phyloP scores from a whole-genome alignment of 1,140 invertebrate genomes.

The Lineus longissimus region DNA sequence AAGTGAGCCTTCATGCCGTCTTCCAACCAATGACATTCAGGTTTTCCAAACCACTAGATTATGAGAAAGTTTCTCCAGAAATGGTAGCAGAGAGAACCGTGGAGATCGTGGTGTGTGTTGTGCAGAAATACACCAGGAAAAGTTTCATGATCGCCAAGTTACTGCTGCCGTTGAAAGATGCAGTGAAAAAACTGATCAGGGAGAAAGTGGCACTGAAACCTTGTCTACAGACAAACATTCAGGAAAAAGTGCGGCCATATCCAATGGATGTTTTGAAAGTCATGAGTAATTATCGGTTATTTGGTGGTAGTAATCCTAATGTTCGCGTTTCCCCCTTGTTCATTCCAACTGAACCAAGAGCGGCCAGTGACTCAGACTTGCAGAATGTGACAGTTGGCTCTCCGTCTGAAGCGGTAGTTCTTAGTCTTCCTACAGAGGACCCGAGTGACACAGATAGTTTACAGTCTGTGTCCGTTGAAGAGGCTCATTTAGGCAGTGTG shows the following conservation, averaged over 20 bases:
- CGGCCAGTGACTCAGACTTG: too few relatives aligned
- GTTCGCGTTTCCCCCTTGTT: too few relatives aligned
- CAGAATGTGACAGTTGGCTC: too few relatives aligned
- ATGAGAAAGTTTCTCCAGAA: slow-evolving; percentile 29
- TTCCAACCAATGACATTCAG: slow-evolving; percentile 45
- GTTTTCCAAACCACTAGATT: slow-evolving; percentile 40
- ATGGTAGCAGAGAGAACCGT: slow-evolving; percentile 32
- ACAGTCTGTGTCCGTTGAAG: too few relatives aligned
- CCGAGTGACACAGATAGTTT: too few relatives aligned
- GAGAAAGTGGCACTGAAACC: slow-evolving; percentile 42
- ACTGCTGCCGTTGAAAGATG: slow-evolving; percentile 35
- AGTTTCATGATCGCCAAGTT: slow-evolving; percentile 41
- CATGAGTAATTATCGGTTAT: too few relatives aligned
- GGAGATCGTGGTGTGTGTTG: slow-evolving; percentile 42
- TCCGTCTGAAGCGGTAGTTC: too few relatives aligned
- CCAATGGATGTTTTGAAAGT: too few relatives aligned
- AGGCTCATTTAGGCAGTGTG: too few relatives aligned
- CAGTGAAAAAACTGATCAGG: slow-evolving; percentile 38
- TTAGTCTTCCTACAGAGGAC: too few relatives aligned
- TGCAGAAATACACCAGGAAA: slow-evolving; percentile 37
- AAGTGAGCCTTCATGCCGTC: slow-evolving; percentile 33
- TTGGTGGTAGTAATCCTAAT: too few relatives aligned
- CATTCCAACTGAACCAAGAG: too few relatives aligned
- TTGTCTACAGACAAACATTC: slow-evolving; percentile 42
- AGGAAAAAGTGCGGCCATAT: slow-evolving; percentile 22